phyloP scores from a whole-genome alignment of 2,888 invertebrate genomes.

The Lithophane semibrunnea region DNA sequence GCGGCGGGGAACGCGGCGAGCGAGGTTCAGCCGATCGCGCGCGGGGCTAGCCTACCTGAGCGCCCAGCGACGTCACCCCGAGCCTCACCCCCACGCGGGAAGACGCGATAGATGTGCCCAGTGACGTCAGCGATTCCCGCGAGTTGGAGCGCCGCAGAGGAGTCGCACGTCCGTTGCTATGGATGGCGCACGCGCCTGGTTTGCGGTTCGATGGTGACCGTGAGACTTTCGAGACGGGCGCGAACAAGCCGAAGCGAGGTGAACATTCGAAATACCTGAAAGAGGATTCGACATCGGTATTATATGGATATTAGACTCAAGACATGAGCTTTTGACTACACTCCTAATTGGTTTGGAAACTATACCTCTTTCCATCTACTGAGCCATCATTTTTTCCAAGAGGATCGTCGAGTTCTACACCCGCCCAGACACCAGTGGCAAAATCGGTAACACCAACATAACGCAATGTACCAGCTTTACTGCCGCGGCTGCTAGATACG shows the following conservation, averaged over 20 bases:
- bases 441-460: slow-evolving; percentile 97
- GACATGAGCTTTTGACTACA: slow-evolving; percentile 1
- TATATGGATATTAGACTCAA: slow-evolving; percentile 4
- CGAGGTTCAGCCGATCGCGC: slow-evolving; percentile 88
- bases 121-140: slow-evolving; percentile 94
- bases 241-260: slow-evolving; percentile 97
- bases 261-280: slow-evolving; percentile 98
- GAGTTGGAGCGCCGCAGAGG: slow-evolving; percentile 93
- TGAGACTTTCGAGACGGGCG: slow-evolving; percentile 97
- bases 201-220: slow-evolving; percentile 94
- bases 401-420: slow-evolving; percentile 98
- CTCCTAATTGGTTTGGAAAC: background rate
- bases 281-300: slow-evolving; percentile 60
- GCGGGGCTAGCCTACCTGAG: slow-evolving; percentile 92
- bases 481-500: slow-evolving; percentile 95
- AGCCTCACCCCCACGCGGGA: slow-evolving; percentile 93
- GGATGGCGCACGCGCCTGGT: slow-evolving; percentile 91
- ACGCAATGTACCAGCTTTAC: slow-evolving; percentile 96
- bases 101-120: slow-evolving; percentile 92
- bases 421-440: slow-evolving; percentile 98
- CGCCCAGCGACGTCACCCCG: slow-evolving; percentile 92
- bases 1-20: slow-evolving; percentile 74
- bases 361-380: slow-evolving; percentile 96
- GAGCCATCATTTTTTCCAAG: slow-evolving; percentile 99
- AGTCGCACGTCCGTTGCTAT: slow-evolving; percentile 91